These are phyloP conservation scores for Tinamus guttatus DNA, from an alignment of 2,113 vertebrate species.

Conservation along the genomic window DNA sequence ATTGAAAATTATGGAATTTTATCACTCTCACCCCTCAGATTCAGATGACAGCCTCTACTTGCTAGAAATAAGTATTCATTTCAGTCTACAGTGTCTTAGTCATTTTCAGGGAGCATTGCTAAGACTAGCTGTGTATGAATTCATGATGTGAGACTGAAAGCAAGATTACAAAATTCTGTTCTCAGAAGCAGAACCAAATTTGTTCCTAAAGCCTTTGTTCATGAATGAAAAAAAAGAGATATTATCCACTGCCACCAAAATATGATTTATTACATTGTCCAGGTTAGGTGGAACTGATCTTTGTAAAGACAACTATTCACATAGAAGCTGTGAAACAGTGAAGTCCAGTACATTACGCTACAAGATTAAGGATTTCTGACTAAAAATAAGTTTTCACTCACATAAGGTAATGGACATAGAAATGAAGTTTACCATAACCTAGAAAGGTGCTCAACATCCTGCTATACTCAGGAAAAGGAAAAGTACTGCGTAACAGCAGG, in stretches of 20 bases:
- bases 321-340: not conserved
- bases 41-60: not conserved
- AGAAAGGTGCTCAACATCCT: not conserved
- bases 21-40: not conserved
- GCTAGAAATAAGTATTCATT: not conserved
- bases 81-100: not conserved
- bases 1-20: not conserved
- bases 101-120: not conserved
- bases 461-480: not conserved
- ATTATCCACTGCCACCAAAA: not conserved
- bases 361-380: not conserved
- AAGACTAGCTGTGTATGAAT: not conserved
- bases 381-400: not conserved
- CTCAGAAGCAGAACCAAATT: not conserved
- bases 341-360: not conserved
- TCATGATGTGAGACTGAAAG: not conserved
- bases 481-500: not conserved
- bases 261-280: not conserved
- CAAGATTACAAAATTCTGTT: not conserved
- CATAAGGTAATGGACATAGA: not conserved
- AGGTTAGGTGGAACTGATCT: not conserved
- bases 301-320: not conserved
- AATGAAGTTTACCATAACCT: not conserved
- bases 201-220: not conserved
- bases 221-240: not conserved